Conservation (phyloP, 2,888 invertebrate species). For the Camponotus fellah region DNA sequence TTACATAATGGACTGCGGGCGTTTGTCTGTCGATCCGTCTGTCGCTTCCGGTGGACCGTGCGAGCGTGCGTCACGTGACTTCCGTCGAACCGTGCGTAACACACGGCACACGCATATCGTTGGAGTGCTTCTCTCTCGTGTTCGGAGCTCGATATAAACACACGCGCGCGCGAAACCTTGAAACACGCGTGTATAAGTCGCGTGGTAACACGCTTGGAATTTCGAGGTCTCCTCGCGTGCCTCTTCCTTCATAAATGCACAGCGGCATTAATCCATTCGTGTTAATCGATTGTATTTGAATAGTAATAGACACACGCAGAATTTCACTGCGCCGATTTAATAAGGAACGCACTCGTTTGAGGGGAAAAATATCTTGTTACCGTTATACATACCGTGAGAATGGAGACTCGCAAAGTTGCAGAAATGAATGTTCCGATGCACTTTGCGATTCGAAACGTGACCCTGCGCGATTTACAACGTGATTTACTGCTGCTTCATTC, state of each 20-base stretch:
- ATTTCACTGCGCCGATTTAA: background rate
- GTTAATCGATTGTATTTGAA: background rate
- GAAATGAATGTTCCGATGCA: background rate
- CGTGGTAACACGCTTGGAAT: conserved; percentile 37
- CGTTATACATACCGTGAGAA: background rate
- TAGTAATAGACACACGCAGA: background rate
- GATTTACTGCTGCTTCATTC: background rate
- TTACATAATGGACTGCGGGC: conserved; percentile 60
- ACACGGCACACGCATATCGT: conserved; percentile 8
- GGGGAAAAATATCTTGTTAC: background rate
- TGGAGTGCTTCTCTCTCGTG: background rate
- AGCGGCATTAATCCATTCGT: background rate
- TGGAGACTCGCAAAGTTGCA: background rate
- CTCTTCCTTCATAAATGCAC: background rate
- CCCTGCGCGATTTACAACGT: background rate
- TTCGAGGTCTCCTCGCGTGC: conserved; percentile 37
- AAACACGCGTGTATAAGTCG: conserved; percentile 27
- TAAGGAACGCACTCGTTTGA: background rate
- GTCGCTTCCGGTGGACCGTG: conserved; percentile 77
- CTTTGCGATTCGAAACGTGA: background rate
- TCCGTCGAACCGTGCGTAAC: conserved; percentile 75
- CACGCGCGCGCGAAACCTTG: background rate
- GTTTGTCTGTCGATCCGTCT: conserved; percentile 67
- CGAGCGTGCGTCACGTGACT: conserved; percentile 81
- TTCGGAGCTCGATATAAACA: background rate